phyloP scores from a whole-genome alignment of 2,113 vertebrate genomes.

The Motacilla tschutschensis region DNA sequence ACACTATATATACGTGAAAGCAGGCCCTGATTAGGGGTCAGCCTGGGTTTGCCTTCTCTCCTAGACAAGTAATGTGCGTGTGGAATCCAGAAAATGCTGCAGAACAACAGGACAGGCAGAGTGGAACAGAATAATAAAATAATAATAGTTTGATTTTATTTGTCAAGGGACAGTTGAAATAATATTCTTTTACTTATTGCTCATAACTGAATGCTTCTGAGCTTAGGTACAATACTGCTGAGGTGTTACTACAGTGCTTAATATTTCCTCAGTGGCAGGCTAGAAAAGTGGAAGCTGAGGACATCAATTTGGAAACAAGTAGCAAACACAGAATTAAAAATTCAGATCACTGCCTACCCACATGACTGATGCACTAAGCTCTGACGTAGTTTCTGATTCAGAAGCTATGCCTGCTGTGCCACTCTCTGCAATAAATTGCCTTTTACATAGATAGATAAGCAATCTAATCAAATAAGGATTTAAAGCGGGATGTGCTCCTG shows the following conservation, averaged over 20 bases:
- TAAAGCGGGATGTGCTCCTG: neutral
- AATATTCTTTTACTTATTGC: neutral
- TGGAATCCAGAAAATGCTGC: neutral
- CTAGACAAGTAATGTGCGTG: neutral
- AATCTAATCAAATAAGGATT: constrained; percentile 39
- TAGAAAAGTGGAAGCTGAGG: neutral
- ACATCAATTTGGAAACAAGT: neutral
- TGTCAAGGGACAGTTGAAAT: neutral
- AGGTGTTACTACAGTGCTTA: neutral
- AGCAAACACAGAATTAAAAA: constrained; percentile 27
- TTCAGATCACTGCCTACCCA: neutral
- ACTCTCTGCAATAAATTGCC: constrained; percentile 20
- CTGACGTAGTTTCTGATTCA: neutral
- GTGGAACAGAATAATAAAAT: neutral
- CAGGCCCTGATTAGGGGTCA: neutral
- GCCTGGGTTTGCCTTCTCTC: neutral
- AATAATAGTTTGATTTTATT: neutral
- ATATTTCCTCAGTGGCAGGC: neutral
- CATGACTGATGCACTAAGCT: constrained; percentile 5
- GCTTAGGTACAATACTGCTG: neutral
- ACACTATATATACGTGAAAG: neutral
- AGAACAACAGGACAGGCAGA: neutral
- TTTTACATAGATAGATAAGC: constrained; percentile 35
- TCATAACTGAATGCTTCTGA: neutral
- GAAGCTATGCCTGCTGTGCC: neutral